Conservation (phyloP, 2,113 vertebrate species). For the Australoheros scitulus region DNA sequence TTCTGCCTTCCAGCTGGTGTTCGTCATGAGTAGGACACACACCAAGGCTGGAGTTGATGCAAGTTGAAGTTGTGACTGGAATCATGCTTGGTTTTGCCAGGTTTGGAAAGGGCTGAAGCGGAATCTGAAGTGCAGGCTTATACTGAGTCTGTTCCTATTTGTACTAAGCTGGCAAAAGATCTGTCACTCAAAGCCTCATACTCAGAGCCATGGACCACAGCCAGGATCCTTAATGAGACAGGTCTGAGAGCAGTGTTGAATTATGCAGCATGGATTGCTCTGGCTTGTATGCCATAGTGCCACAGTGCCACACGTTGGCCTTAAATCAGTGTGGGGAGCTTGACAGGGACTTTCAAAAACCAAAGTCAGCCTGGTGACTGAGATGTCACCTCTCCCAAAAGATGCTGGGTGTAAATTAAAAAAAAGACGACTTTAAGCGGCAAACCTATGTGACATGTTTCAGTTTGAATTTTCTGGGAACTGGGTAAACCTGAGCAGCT, state of each 20-base stretch:
- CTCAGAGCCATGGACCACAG: conserved; percentile 50
- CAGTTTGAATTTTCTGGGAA: conserved; percentile 9
- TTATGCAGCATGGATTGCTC: conserved; percentile 71
- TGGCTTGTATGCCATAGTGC: conserved; percentile 47
- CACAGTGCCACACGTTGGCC: conserved; percentile 44
- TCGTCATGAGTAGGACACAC: not conserved
- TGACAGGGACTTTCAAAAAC: conserved; percentile 63
- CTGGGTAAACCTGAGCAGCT: conserved; percentile 24
- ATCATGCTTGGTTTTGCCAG: not conserved
- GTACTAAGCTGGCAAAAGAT: conserved; percentile 63
- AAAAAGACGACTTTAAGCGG: too few relatives aligned
- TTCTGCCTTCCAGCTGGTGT: not conserved
- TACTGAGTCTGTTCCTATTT: conserved; percentile 45
- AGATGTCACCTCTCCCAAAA: conserved; percentile 50
- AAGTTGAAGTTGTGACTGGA: conserved; percentile 13
- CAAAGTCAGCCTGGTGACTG: conserved; percentile 52
- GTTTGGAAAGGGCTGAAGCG: conserved; percentile 1
- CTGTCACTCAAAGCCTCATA: conserved; percentile 61
- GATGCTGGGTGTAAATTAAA: conserved; percentile 52
- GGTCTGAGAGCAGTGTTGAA: conserved; percentile 71
- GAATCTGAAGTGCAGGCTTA: conserved; percentile 14
- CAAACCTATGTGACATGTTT: conserved; percentile 19
- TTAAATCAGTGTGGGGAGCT: conserved; percentile 61
- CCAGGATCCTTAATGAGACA: conserved; percentile 76
- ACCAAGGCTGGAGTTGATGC: not conserved